Base-by-base conservation (phyloP, 2,797 vertebrate genomes). In the Sebastes itinus region DNA sequence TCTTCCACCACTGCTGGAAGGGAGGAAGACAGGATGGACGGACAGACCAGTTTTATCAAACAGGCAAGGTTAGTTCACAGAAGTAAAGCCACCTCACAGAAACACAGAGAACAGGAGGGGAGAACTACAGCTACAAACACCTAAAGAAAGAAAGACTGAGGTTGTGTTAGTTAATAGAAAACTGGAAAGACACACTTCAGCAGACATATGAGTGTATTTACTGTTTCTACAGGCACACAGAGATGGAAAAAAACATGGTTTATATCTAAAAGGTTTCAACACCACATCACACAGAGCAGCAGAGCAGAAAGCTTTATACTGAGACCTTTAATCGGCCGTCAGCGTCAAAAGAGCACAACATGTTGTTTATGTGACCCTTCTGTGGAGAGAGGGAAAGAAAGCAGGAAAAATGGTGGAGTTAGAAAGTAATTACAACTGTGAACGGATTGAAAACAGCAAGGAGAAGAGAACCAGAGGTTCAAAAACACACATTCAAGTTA, bases 251-350 rank as follows among this genome's bases (percentile, higher is more conserved):
- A 59, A n/a, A 66, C 3, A 28, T 38, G 27, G 32, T 75, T 74
- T 25, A 0, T 38, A 67, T 83, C 42, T 33, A 54, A 83, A 79
- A 60, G 61, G 64, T 32, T 86, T 64, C 1, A 11, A 85, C 64
- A 59, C 3, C 56, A 88, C 69, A 81, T 76, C 52, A 87, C 84
- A 89, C 35, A 6, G 64, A 78, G 83, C 65, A 86, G 70, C 60
- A 61, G 81, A 85, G 76, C 30, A 77, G 80, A 88, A 72, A 86
- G 70, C 75, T 46, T 54, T 72, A 87, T 83, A 89, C 88, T 81
- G 78, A 88, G 89, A 92, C 92, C 93, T 95, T 93, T 56, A 90
- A 81, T 93, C 84, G 90, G 86, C 90, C 91, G 3, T 87, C 90
- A 9, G 88, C 88, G 3, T 93, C 88, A 82, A 90, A 82, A 89